Evolutionary conservation across 2,113 vertebrate genomes (phyloP), one percentile per base, ranked within the genome.

Genomic region (Callaeas wilsoni): DNA sequence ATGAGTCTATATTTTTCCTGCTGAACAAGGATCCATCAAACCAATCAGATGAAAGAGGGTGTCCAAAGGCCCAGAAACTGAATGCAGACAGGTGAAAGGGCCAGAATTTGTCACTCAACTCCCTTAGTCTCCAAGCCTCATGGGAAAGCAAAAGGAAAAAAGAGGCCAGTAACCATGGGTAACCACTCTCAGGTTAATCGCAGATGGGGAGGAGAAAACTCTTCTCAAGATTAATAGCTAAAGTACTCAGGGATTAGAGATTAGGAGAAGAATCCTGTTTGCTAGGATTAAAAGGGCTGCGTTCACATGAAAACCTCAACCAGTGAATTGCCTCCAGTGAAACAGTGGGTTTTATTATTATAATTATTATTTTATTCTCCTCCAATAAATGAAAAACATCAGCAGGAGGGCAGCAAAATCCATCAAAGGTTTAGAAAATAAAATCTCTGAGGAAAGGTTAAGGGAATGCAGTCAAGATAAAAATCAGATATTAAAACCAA

Each of bases 221-320:
- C 57, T 92, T 89, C 94, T 97, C 94, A 95, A 93, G 86, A 96
- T 96, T 96, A 97, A 97, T 83, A 96, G 83, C 89, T 95, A 89
- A 94, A 95, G 82, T 90, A 97, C 62, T 94, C 21, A 5, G 62
- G 93, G 91, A 96, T 97, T 97, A 96, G 94, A 95, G 95, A 97
- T 96, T 94, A 97, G 94, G 74, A 93, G 22, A 68, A 91, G 87
- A 97, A 95, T 92, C 96, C 78, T 96, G 57, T 97, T 96, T 95
- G 80, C 81, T 87, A 93, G 96, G 89, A 96, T 97, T 96, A 96
- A 92, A 59, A 96, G 94, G 87, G 82, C 67, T 92, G 71, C 69
- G 7, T 96, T 96, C 91, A 91, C 50, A 94, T 91, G 70, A 97
- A 97, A 98, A 96, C 77, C 79, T 97, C 94, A 92, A 84, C 70